Percentiles rank a stretch among this genome's conserved stretches.
These are phyloP conservation scores for Trichogramma pretiosum DNA, from an alignment of 1,140 invertebrate genomes.

Conservation along the genomic window DNA sequence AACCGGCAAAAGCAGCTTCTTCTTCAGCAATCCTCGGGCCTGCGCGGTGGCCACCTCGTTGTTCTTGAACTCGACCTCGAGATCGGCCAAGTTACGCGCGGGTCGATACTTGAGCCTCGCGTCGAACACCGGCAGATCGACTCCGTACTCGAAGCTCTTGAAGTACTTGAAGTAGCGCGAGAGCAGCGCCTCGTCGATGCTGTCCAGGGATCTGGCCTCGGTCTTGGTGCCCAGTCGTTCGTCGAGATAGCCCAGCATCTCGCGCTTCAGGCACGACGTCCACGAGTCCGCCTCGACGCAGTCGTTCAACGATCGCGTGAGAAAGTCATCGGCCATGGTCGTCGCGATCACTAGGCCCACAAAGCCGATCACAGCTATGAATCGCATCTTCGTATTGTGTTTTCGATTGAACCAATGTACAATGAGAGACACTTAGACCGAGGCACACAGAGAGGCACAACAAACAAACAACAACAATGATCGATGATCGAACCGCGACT, in stretches of 20 bases:
- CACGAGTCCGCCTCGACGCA: slow-evolving; percentile 58
- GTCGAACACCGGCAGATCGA: slow-evolving; percentile 54
- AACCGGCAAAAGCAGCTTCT: slow-evolving; percentile 70
- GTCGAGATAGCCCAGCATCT: slow-evolving; percentile 64
- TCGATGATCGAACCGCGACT: slow-evolving; percentile 46
- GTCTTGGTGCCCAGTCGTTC: slow-evolving; percentile 55
- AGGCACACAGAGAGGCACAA: slow-evolving; percentile 23
- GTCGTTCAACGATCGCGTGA: slow-evolving; percentile 60
- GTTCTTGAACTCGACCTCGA: slow-evolving; percentile 59
- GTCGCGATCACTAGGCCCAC: slow-evolving; percentile 23
- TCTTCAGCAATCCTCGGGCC: slow-evolving; percentile 63
- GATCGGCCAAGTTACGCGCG: slow-evolving; percentile 37
- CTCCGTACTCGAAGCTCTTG: slow-evolving; percentile 59
- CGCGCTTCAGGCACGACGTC: slow-evolving; percentile 61
- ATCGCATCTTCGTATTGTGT: slow-evolving; percentile 28
- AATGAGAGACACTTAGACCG: slow-evolving; percentile 1
- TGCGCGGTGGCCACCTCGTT: slow-evolving; percentile 60
- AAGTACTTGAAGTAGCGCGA: slow-evolving; percentile 60
- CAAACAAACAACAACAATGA: too few relatives aligned
- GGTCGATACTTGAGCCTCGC: slow-evolving; percentile 43
- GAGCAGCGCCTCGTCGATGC: slow-evolving; percentile 65
- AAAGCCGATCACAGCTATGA: slow-evolving; percentile 19
- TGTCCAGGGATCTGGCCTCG: slow-evolving; percentile 48
- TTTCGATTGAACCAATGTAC: neutral
- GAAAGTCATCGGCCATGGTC: slow-evolving; percentile 49